phyloP scores from a whole-genome alignment of 2,797 vertebrate genomes.

The Clarias pachynema region DNA sequence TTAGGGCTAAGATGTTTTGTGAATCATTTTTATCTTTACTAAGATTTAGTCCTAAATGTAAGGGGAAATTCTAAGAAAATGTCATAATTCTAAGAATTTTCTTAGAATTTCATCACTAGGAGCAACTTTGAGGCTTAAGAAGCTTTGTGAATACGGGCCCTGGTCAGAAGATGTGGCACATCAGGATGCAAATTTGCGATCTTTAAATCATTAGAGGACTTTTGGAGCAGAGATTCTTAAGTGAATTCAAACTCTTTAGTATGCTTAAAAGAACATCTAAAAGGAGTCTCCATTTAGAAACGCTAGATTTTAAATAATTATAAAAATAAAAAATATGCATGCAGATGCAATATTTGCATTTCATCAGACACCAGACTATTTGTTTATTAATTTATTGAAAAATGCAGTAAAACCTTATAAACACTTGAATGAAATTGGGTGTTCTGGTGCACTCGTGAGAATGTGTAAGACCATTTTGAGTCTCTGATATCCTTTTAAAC shows the following conservation, averaged over 20 bases:
- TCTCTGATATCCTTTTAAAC: constrained; percentile 12
- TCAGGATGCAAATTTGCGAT: background rate
- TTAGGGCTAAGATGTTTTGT: no score
- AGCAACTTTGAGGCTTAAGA: no score
- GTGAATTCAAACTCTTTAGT: background rate
- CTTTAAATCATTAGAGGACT: background rate
- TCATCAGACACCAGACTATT: background rate
- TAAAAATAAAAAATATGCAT: background rate
- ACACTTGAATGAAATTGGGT: background rate
- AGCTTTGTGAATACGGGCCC: background rate
- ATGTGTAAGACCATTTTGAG: background rate
- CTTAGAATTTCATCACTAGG: no score
- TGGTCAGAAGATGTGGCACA: background rate
- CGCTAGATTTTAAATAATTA: background rate
- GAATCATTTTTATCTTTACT: no score
- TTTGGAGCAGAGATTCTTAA: background rate
- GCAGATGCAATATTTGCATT: background rate
- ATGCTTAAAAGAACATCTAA: background rate
- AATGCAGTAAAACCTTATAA: background rate
- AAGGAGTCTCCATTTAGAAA: background rate
- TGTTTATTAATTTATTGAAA: background rate
- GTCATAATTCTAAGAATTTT: no score
- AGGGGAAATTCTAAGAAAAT: no score
- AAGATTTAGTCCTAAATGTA: no score
- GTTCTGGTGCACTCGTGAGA: background rate